Evolutionary conservation across 2,888 invertebrate genomes (phyloP), one percentile per base, ranked within the genome.

Genomic region (Adelphocoris suturalis): DNA sequence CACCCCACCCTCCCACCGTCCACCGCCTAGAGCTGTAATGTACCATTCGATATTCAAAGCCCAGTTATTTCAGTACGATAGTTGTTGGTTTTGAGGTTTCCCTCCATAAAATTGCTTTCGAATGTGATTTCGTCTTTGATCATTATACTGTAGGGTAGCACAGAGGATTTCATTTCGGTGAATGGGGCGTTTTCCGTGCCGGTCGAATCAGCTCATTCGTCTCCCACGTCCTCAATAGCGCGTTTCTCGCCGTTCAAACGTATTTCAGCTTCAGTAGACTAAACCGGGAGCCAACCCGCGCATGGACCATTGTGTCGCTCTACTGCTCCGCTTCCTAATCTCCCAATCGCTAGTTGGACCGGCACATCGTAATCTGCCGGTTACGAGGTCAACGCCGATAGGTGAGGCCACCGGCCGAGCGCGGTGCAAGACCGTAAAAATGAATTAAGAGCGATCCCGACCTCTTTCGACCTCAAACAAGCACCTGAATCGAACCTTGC

Each of bases 351-450:
- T 12, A 23, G 68, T 68, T 68, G 4, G 23, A 7, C 68, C 23
- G 23, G 68, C 19, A 68, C 68, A 68, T 13, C 7, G 68, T 68
- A 11, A 68, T 68, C 68, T 23, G 23, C 68, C 12, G 68, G 19
- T 68, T 68, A 68, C 23, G 68, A 68, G 68, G 68, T 68, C 68
- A 27, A 23, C 68, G 23, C 13, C 68, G 68, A 68, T 68, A n/a
- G 57, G 57, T 37, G 37, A 57, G 7, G 57, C 16, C 57, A 2
- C 16, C 16, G 5, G 14, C 57, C 57, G 57, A 55, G 55, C 55
- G 4, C 55, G 3, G 13, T 57, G 57, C 19, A n/a, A 5, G 57
- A 1, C 57, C 57, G n/a, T 57, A 57, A 57, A 57, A 57, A 57
- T 57, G 57, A 57, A 57, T 16, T 57, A 57, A 57, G 16, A n/a